Evolutionary conservation across 2,113 vertebrate species (phyloP).

Genomic region (Choloepus hoffmanni): DNA sequence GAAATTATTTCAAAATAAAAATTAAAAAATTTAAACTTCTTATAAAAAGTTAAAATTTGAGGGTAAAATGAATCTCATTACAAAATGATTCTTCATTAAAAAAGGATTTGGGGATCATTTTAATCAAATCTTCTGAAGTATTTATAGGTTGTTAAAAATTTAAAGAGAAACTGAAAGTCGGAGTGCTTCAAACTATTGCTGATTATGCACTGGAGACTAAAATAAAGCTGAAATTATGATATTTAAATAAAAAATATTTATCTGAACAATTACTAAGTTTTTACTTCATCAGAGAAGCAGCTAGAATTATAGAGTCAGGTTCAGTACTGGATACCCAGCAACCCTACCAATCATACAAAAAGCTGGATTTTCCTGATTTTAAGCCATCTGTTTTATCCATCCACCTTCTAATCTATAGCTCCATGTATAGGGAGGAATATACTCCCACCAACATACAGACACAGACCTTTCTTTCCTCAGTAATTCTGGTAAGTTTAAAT

Average conservation of each 20-base stretch:
- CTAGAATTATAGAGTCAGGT: neutral
- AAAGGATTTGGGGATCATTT: neutral
- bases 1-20: too few species aligned
- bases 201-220: neutral
- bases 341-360: neutral
- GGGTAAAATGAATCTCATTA: neutral
- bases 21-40: neutral
- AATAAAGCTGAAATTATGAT: neutral
- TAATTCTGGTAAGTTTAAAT: neutral
- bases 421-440: neutral
- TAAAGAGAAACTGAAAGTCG: neutral
- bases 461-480: neutral
- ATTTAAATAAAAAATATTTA: neutral
- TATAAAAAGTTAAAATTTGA: constrained; percentile 3
- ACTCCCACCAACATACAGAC: neutral
- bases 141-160: neutral
- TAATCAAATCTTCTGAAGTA: neutral
- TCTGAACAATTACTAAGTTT: neutral
- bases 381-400: neutral
- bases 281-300: neutral
- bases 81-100: neutral
- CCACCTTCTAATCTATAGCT: neutral
- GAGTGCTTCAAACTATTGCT: neutral
- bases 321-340: neutral
- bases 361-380: neutral